phyloP scores from a whole-genome alignment of 2,113 vertebrate genomes.

The Lycaon pictus region DNA sequence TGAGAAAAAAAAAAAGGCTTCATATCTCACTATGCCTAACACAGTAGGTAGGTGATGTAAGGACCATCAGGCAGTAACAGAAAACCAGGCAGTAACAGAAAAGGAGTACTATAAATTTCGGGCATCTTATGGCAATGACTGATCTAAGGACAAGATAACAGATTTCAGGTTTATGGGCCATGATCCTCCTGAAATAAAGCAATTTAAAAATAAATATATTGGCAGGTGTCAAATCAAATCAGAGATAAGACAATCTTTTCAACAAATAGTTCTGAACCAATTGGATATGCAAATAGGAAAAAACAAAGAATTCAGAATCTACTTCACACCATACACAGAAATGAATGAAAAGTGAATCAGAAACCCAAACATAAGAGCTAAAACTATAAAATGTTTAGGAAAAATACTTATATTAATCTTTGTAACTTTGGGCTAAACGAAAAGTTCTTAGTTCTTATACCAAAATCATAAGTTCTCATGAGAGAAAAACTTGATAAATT shows the following conservation, averaged over 20 bases:
- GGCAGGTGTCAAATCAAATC: not conserved
- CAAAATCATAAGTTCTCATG: not conserved
- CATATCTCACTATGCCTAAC: not conserved
- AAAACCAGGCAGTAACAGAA: not conserved
- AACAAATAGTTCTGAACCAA: not conserved
- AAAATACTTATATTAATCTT: not conserved
- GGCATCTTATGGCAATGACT: not conserved
- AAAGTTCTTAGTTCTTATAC: not conserved
- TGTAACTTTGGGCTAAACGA: not conserved
- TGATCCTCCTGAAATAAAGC: not conserved
- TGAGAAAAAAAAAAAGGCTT: not conserved
- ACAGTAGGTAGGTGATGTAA: not conserved
- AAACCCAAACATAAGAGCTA: not conserved
- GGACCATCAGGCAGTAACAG: not conserved
- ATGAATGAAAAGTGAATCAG: not conserved
- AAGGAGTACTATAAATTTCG: not conserved
- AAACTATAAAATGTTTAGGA: not conserved
- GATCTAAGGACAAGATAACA: not conserved
- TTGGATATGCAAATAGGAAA: not conserved
- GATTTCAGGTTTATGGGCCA: not conserved
- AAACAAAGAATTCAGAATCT: not conserved
- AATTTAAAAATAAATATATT: slow-evolving; percentile 1
- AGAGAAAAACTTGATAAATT: not conserved
- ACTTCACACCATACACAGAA: not conserved
- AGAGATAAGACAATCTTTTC: not conserved